A percentile compares a stretch with the other conserved stretches of the same genome.
These are phyloP conservation scores for Cerastoderma edule DNA, from an alignment of 2,888 invertebrate species.

Conservation along the genomic window DNA sequence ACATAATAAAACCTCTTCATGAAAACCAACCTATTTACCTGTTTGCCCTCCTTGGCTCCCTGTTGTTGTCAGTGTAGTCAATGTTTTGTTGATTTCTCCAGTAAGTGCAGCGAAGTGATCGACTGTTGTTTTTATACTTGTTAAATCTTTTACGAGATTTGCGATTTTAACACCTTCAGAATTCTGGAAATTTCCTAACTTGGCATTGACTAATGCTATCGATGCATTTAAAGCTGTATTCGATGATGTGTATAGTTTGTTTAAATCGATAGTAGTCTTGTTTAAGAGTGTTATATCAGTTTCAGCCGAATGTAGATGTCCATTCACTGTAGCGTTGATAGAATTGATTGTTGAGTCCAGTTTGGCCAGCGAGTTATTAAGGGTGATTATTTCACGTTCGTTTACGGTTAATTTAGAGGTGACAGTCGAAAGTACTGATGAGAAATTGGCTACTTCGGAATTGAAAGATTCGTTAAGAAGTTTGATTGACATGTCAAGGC, in stretches of 20 bases:
- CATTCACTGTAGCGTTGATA: neutral
- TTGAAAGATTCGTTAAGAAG: neutral
- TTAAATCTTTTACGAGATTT: neutral
- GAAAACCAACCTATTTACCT: conserved; percentile 8
- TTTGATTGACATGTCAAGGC: neutral
- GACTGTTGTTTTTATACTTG: neutral
- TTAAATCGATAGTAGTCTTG: neutral
- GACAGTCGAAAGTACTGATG: neutral
- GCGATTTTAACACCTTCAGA: neutral
- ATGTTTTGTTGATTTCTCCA: conserved; percentile 1
- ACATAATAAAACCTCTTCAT: too few relatives aligned
- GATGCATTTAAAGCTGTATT: neutral
- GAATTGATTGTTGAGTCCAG: neutral
- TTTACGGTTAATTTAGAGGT: neutral
- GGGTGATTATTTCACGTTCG: neutral
- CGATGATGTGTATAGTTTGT: neutral
- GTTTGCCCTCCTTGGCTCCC: neutral
- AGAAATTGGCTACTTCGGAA: neutral
- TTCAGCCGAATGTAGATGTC: neutral
- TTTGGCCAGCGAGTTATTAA: neutral
- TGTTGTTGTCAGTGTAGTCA: neutral
- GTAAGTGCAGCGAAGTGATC: neutral
- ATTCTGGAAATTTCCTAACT: neutral
- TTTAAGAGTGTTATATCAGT: neutral
- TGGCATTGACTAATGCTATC: neutral